phyloP scores from a whole-genome alignment of 2,113 vertebrate species.

The Xenopus borealis region DNA sequence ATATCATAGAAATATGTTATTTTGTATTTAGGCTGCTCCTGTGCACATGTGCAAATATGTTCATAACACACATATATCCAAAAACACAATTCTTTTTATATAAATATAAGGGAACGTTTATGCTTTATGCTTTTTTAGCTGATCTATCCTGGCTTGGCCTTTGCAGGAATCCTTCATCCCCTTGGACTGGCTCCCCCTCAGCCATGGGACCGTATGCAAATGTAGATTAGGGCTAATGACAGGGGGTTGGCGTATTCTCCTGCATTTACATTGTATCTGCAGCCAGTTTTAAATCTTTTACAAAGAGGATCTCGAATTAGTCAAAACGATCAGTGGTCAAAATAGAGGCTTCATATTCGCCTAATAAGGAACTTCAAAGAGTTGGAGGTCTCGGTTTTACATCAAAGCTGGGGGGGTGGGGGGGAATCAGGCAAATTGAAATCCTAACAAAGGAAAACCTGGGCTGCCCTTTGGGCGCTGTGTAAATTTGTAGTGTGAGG shows the following conservation, averaged over 20 bases:
- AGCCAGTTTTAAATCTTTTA: conserved; percentile 49
- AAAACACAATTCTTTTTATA: too few relatives aligned
- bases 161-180: too few relatives aligned
- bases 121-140: too few relatives aligned
- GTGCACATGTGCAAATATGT: too few relatives aligned
- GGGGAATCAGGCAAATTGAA: conserved; percentile 66
- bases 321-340: conserved; percentile 54
- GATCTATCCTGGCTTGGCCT: too few relatives aligned
- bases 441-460: conserved; percentile 66
- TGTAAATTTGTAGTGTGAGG: conserved; percentile 73
- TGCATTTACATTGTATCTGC: background rate
- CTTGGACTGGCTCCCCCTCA: too few relatives aligned
- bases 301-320: conserved; percentile 50
- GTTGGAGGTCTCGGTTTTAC: conserved; percentile 71
- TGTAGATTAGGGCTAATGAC: conserved; percentile 17
- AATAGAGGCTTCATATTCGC: conserved; percentile 66
- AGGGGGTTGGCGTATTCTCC: background rate
- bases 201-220: conserved; percentile 16
- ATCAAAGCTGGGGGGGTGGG: conserved; percentile 69
- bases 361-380: conserved; percentile 81
- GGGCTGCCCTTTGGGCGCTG: conserved; percentile 67
- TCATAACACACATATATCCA: too few relatives aligned
- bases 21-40: too few relatives aligned
- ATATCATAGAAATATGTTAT: too few relatives aligned
- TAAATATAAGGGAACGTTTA: too few relatives aligned